These are phyloP conservation scores for Spilarctia lutea DNA, from an alignment of 2,888 invertebrate genomes.

Conservation along the genomic window DNA sequence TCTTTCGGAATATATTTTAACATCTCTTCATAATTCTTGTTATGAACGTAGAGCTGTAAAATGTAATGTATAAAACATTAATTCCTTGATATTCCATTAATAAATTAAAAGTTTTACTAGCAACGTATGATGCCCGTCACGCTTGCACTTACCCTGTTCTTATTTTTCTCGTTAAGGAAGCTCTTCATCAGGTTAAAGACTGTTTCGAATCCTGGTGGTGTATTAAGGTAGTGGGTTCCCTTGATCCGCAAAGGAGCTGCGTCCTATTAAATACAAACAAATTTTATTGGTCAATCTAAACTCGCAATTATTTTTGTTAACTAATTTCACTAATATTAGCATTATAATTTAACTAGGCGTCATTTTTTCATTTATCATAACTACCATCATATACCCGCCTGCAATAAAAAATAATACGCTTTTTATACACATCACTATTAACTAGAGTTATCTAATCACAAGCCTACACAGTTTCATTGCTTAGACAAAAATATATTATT, in stretches of 20 bases:
- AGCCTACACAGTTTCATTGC: no score
- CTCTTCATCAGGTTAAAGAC: conserved; percentile 83
- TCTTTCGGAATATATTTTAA: conserved; percentile 81
- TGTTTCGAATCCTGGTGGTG: conserved; percentile 85
- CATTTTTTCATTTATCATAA: not conserved
- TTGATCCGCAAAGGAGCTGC: conserved; percentile 87
- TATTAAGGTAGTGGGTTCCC: conserved; percentile 85
- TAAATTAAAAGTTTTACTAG: not conserved
- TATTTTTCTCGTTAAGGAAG: conserved; percentile 87
- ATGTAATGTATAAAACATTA: conserved; percentile 1
- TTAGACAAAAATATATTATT: no score
- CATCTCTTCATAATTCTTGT: conserved; percentile 59
- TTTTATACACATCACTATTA: not conserved
- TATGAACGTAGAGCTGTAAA: conserved; percentile 61
- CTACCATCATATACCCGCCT: not conserved
- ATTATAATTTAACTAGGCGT: not conserved
- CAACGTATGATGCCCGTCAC: not conserved
- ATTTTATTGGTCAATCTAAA: not conserved
- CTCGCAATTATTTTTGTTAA: no score
- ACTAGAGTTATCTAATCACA: not conserved
- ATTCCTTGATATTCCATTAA: not conserved
- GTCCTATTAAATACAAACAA: conserved; percentile 69
- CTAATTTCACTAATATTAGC: not conserved
- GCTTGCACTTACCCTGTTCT: conserved; percentile 77
- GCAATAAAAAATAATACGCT: not conserved